phyloP scores from a whole-genome alignment of 2,113 vertebrate species.

The Dendrocopos noguchii region DNA sequence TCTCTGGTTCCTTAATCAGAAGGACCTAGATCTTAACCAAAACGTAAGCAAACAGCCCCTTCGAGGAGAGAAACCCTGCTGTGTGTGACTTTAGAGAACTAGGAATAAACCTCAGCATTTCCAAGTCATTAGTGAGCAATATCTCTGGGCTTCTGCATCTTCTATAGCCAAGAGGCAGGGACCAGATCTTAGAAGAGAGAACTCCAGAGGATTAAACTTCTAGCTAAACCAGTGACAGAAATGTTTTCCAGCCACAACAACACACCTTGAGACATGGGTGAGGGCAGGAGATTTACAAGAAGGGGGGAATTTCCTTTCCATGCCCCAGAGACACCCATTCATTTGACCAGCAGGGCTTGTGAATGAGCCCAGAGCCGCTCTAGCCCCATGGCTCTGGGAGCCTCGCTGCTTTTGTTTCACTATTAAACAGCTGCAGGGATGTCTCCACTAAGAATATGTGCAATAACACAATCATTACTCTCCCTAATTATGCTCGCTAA shows the following conservation, averaged over 20 bases:
- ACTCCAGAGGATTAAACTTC: conserved; percentile 32
- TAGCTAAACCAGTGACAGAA: conserved; percentile 30
- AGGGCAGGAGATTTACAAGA: conserved; percentile 20
- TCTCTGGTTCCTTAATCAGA: conserved; percentile 4
- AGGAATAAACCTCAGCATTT: conserved; percentile 29
- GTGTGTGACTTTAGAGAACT: background rate
- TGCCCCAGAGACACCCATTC: conserved; percentile 42
- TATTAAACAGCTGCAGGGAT: conserved; percentile 56
- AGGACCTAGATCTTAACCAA: conserved; percentile 40
- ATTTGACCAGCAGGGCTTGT: conserved; percentile 42
- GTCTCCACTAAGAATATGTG: conserved; percentile 31
- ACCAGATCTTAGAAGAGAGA: background rate
- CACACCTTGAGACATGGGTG: background rate
- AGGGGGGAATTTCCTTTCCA: conserved; percentile 38
- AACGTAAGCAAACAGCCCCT: conserved; percentile 24
- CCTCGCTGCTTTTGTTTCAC: conserved; percentile 41
- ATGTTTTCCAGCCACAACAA: conserved; percentile 13
- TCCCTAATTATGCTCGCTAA: conserved; percentile 48
- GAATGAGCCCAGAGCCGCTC: background rate
- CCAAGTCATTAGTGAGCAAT: conserved; percentile 28
- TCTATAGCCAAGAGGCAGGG: conserved; percentile 40
- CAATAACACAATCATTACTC: conserved; percentile 62
- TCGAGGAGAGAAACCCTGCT: background rate
- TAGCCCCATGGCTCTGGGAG: background rate
- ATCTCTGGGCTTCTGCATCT: conserved; percentile 39